Base-by-base conservation (phyloP, 2,797 vertebrate species). In the Etheostoma perlongum region DNA sequence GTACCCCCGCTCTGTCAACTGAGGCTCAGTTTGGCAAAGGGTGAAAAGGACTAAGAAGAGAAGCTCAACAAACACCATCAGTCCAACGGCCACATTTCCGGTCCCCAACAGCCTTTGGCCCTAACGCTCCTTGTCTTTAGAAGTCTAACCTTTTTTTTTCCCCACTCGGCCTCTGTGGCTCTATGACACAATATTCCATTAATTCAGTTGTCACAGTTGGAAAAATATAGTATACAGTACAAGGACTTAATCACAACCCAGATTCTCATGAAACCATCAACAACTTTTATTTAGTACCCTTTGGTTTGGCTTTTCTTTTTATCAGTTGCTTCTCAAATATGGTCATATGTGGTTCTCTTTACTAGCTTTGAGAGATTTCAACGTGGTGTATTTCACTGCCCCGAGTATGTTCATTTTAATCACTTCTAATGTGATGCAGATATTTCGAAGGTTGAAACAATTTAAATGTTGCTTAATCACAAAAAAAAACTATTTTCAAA, bases 1-100 rank as follows among this genome's bases (percentile, higher is more conserved):
- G 82, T 89, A 84, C 78, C 79, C 79, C 71, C 55, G 30, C 85
- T 89, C 75, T 85, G 83, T 89, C 82, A 88, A 84, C 76, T 36
- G 73, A 75, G 78, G 74, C 83, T 81, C 73, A 62, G 54, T 85
- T 91, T 89, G 87, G 82, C 76, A 40, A 81, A 74, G 63, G 72
- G 69, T 91, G 78, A 87, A 88, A 89, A 82, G 74, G 69, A 80
- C 73, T n/a, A 66, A 79, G 81, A 76, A 76, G 78, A 71, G 76
- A 81, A 79, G 74, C 51, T 42, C 67, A 84, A 85, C 79, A 63
- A 65, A 78, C 74, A 85, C 65, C 57, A 53, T 78, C 78, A 66
- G 74, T 84, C 85, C 80, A 87, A 87, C 88, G 87, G 79, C 79
- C 80, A 79, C 82, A 78, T 87, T 79, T 83, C 74, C 23, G 40